Percentiles rank a stretch among this genome's conserved stretches.
Evolutionary conservation across 2,888 invertebrate species (phyloP).

Genomic region (Byasa hedistus): DNA sequence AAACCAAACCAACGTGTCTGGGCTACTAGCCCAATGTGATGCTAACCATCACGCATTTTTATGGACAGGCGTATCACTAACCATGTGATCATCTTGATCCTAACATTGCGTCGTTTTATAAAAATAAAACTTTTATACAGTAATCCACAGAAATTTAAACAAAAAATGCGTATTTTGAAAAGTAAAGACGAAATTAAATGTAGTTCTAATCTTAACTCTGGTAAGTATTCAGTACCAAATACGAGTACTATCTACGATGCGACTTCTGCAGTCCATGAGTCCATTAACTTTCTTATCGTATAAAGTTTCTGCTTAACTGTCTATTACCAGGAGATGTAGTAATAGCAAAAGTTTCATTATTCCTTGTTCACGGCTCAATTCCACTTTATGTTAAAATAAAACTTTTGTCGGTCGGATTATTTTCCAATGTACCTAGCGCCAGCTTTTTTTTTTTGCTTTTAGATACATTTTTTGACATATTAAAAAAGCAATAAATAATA

Average conservation of each 20-base stretch:
- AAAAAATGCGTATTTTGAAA: too few species aligned
- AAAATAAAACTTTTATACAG: too few species aligned
- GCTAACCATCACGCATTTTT: too few species aligned
- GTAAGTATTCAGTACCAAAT: conserved; percentile 20
- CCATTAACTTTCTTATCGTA: conserved; percentile 26
- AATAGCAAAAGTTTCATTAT: conserved; percentile 28
- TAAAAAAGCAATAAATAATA: too few species aligned
- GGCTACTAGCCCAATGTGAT: too few species aligned
- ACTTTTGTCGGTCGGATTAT: not conserved
- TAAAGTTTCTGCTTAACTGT: conserved; percentile 22
- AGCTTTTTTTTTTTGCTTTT: too few species aligned
- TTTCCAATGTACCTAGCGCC: not conserved
- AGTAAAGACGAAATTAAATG: not conserved
- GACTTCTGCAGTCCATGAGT: conserved; percentile 27
- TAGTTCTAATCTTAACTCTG: conserved; percentile 6
- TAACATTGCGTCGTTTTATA: too few species aligned
- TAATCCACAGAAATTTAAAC: too few species aligned
- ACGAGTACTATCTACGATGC: conserved; percentile 15
- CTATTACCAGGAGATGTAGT: conserved; percentile 21
- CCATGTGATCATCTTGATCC: too few species aligned
- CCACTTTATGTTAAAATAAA: conserved; percentile 18
- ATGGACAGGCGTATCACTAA: too few species aligned
- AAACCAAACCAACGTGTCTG: too few species aligned
- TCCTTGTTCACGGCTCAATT: conserved; percentile 15
- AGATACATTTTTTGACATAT: too few species aligned